Evolutionary conservation across 2,888 invertebrate species (phyloP).

Genomic region (Drosophila quinaria): DNA sequence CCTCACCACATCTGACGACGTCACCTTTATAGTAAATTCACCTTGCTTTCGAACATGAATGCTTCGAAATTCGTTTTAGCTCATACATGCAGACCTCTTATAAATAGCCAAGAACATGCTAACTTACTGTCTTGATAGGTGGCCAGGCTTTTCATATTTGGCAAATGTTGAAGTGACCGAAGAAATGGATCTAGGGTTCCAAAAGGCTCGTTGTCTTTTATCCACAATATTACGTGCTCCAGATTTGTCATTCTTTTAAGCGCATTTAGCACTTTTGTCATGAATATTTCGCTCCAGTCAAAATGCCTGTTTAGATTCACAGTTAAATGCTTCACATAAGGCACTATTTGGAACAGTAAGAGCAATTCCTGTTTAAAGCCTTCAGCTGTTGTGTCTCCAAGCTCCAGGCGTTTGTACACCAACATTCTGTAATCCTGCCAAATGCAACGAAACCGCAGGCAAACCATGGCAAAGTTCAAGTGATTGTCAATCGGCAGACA

Average conservation of each 20-base stretch:
- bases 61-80: too few species aligned
- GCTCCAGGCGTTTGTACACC: slow-evolving; percentile 26
- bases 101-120: too few species aligned
- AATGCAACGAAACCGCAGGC: slow-evolving; percentile 23
- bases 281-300: slow-evolving; percentile 3
- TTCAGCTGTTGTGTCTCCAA: slow-evolving; percentile 16
- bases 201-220: slow-evolving; percentile 30
- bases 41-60: too few species aligned
- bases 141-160: slow-evolving; percentile 25
- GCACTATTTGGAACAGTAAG: slow-evolving; percentile 5
- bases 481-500: slow-evolving; percentile 28
- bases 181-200: slow-evolving; percentile 5
- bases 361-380: slow-evolving; percentile 26
- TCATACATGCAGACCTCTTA: too few species aligned
- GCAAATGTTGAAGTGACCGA: slow-evolving; percentile 5
- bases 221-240: slow-evolving; percentile 30
- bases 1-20: too few species aligned
- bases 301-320: slow-evolving; percentile 35
- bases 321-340: slow-evolving; percentile 26
- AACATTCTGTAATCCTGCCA: slow-evolving; percentile 20
- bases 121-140: slow-evolving; percentile 37
- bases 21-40: too few species aligned
- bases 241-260: slow-evolving; percentile 24
- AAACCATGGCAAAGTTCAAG: slow-evolving; percentile 19
- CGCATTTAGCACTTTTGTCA: not conserved